Evolutionary conservation across 1,140 invertebrate genomes (phyloP).

Genomic region (Drosophila teissieri): DNA sequence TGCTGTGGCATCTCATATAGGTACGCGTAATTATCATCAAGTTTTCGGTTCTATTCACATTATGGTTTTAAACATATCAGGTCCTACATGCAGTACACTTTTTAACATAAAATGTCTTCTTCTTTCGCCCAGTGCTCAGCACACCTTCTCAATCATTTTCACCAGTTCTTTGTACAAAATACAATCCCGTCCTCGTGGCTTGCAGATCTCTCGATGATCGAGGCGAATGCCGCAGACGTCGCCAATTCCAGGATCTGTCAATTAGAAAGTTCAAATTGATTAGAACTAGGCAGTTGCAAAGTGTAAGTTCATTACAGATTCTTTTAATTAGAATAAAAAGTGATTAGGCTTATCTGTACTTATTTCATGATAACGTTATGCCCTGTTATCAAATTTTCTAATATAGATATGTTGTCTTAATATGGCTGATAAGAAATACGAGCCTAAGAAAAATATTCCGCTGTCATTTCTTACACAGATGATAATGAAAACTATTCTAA

Average conservation of each 20-base stretch:
- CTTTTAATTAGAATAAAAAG: not conserved
- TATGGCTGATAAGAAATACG: not conserved
- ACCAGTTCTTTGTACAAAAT: slow-evolving; percentile 88
- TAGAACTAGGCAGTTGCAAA: not conserved
- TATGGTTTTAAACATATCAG: slow-evolving; percentile 59
- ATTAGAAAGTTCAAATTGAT: not conserved
- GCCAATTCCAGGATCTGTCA: slow-evolving; percentile 88
- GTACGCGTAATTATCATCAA: slow-evolving; percentile 66
- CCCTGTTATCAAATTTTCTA: not conserved
- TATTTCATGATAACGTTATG: not conserved
- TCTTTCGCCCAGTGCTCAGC: slow-evolving; percentile 41
- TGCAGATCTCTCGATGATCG: slow-evolving; percentile 90
- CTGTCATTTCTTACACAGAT: not conserved
- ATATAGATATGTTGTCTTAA: not conserved
- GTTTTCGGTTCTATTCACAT: slow-evolving; percentile 68
- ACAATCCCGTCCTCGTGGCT: slow-evolving; percentile 88
- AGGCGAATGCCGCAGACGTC: slow-evolving; percentile 88
- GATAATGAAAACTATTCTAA: not conserved
- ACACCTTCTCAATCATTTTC: slow-evolving; percentile 85
- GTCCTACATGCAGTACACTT: slow-evolving; percentile 34
- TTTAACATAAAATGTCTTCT: slow-evolving; percentile 13
- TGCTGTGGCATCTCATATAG: slow-evolving; percentile 39
- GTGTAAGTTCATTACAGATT: not conserved
- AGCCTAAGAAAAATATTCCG: not conserved
- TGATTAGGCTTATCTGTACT: not conserved